Conservation (phyloP, 2,888 invertebrate species). For the Prosopocoilus inquinatus region DNA sequence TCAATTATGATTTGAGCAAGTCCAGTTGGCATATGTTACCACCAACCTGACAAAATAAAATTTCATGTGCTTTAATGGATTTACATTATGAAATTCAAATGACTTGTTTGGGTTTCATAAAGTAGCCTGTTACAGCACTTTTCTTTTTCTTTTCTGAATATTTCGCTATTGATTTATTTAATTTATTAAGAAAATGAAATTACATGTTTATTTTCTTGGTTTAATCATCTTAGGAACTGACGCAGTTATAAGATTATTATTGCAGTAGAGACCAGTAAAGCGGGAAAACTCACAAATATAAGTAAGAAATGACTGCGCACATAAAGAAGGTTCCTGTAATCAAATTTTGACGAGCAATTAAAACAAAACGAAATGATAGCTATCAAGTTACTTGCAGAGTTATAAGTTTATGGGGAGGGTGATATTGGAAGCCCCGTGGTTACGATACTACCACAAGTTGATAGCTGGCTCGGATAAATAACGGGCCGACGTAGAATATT, state of each 20-base stretch:
- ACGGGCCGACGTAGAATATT: conserved; percentile 10
- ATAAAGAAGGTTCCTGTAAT: conserved; percentile 49
- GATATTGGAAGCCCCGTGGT: conserved; percentile 18
- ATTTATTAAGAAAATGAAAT: too few species aligned
- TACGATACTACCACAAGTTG: conserved; percentile 17
- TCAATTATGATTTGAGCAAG: too few species aligned
- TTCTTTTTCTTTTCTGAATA: too few species aligned
- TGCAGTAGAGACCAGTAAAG: conserved; percentile 15
- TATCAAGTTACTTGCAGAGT: conserved; percentile 47
- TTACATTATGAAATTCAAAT: too few species aligned
- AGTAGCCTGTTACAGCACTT: too few species aligned
- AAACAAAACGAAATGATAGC: conserved; percentile 51
- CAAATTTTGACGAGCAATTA: conserved; percentile 53
- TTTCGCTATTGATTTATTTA: too few species aligned
- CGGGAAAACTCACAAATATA: conserved; percentile 15
- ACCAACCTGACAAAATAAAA: too few species aligned
- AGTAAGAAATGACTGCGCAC: conserved; percentile 36
- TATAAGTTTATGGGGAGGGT: conserved; percentile 42
- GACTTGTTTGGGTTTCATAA: too few species aligned
- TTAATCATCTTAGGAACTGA: too few species aligned
- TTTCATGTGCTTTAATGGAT: too few species aligned
- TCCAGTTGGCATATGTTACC: too few species aligned
- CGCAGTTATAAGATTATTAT: background rate
- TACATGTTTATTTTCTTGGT: too few species aligned
- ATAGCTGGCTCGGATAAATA: conserved; percentile 19